Evolutionary conservation across 2,797 vertebrate genomes (phyloP).

Genomic region (Danionella dracula): DNA sequence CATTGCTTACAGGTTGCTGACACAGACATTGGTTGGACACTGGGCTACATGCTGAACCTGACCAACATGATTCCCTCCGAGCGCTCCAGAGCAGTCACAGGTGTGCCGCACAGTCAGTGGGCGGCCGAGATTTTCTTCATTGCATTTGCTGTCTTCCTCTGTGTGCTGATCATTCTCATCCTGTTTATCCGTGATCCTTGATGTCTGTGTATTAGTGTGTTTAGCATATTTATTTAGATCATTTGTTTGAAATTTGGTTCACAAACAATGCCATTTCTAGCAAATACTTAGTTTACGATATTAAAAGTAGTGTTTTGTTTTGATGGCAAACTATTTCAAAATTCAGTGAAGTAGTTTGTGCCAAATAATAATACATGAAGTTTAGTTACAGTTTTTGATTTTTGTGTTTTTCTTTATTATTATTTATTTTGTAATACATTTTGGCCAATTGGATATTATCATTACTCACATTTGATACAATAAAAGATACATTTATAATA

Average conservation of each 20-base stretch:
- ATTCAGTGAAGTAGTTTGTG: not conserved
- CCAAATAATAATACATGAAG: not conserved
- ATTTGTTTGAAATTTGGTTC: not conserved
- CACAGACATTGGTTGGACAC: conserved; percentile 70
- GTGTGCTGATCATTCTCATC: conserved; percentile 41
- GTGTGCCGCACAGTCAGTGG: conserved; percentile 60
- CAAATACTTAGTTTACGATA: not conserved
- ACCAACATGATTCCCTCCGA: conserved; percentile 66
- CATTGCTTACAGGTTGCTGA: conserved; percentile 60
- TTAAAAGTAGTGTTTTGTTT: conserved; percentile 14
- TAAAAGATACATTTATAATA: no score
- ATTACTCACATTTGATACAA: no score
- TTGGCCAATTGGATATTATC: no score
- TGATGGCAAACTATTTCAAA: not conserved
- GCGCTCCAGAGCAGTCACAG: conserved; percentile 40
- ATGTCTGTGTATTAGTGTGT: not conserved
- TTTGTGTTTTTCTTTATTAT: not conserved
- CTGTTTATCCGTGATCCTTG: conserved; percentile 22
- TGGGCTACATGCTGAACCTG: conserved; percentile 80
- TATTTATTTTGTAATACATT: no score
- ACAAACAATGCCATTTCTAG: not conserved
- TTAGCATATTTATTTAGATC: no score
- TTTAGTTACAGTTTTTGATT: not conserved
- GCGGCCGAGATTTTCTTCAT: conserved; percentile 58
- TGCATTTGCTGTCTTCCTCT: conserved; percentile 51